These are phyloP conservation scores for Pristis pectinata DNA, from an alignment of 2,797 vertebrate genomes.

Conservation along the genomic window DNA sequence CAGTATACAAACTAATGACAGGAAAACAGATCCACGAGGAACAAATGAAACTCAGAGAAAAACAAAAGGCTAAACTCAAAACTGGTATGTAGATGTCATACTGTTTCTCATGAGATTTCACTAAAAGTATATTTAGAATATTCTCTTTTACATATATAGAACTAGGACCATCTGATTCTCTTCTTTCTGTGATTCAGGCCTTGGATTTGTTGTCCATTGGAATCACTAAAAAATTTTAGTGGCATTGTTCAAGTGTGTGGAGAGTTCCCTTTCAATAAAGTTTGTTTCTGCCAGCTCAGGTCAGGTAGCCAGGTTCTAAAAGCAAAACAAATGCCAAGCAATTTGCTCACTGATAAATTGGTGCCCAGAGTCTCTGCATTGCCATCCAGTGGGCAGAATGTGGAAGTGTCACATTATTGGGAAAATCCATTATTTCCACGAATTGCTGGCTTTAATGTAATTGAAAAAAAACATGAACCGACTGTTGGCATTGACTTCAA, in stretches of 20 bases:
- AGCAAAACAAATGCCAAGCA: not conserved
- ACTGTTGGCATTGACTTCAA: not conserved
- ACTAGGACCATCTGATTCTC: not conserved
- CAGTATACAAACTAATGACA: conserved; percentile 77
- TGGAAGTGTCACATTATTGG: not conserved
- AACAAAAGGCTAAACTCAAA: conserved; percentile 58
- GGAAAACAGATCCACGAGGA: conserved; percentile 80
- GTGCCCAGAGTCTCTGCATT: not conserved
- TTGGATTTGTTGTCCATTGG: too few relatives aligned
- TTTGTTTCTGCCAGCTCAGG: too few relatives aligned
- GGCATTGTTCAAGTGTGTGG: not conserved
- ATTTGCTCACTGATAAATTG: not conserved
- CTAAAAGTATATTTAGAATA: not conserved
- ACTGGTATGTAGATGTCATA: conserved; percentile 55
- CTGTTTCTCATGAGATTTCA: not conserved
- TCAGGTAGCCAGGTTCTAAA: not conserved
- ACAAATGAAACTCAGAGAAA: conserved; percentile 65
- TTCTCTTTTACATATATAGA: not conserved
- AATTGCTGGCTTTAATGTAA: not conserved
- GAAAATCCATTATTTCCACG: not conserved
- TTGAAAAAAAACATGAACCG: too few relatives aligned
- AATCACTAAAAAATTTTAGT: not conserved
- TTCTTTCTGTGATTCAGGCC: not conserved
- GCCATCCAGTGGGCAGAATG: not conserved
- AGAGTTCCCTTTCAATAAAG: not conserved